These are phyloP conservation scores for Heliconius hermathena DNA, from an alignment of 1,140 invertebrate genomes.

Conservation along the genomic window DNA sequence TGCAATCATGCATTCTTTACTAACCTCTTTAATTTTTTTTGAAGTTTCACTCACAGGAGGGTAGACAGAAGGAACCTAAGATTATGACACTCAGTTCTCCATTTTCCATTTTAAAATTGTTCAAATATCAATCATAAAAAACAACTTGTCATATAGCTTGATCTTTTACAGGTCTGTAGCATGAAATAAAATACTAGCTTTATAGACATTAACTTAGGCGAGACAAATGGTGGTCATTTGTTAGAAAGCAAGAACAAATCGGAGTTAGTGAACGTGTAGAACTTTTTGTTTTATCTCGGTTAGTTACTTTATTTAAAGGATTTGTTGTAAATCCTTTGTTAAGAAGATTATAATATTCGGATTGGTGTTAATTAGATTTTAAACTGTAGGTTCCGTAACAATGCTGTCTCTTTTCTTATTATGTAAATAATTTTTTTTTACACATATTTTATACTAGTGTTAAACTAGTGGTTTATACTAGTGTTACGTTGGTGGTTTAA, in stretches of 20 bases:
- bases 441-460: too few relatives aligned
- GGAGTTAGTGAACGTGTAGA: neutral
- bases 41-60: too few relatives aligned
- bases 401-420: neutral
- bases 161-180: too few relatives aligned
- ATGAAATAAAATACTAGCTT: neutral
- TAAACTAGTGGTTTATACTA: too few relatives aligned
- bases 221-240: neutral
- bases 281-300: neutral
- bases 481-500: too few relatives aligned
- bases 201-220: neutral
- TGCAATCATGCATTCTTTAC: too few relatives aligned
- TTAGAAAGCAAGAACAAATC: conserved; percentile 2
- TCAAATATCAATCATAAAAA: too few relatives aligned
- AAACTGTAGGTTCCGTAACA: neutral
- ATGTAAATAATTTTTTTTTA: neutral
- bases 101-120: too few relatives aligned
- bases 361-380: neutral
- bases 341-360: neutral
- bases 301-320: neutral
- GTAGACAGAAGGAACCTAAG: too few relatives aligned
- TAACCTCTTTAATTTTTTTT: too few relatives aligned
- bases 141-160: too few relatives aligned
- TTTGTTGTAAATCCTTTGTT: neutral
- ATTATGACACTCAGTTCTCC: too few relatives aligned